Percentiles rank a stretch among this genome's conserved stretches.
These are phyloP conservation scores for Platycheirus albimanus DNA, from an alignment of 2,888 invertebrate genomes.

Conservation along the genomic window DNA sequence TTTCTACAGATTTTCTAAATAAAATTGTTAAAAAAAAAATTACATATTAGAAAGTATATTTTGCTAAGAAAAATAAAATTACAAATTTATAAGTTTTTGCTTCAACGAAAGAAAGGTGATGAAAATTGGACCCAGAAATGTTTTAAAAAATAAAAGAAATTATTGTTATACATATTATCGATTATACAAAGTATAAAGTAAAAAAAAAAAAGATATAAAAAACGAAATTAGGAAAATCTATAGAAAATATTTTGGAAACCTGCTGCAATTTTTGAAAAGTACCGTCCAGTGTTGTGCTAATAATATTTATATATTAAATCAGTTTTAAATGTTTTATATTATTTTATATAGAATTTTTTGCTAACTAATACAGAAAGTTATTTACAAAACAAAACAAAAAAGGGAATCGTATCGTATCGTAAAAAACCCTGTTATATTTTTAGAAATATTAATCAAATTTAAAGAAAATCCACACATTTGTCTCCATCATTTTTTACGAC, in stretches of 20 bases:
- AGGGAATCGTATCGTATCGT: constrained; percentile 52
- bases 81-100: constrained; percentile 36
- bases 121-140: constrained; percentile 27
- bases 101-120: constrained; percentile 67
- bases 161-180: constrained; percentile 50
- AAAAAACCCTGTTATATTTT: constrained; percentile 23
- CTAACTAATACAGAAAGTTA: constrained; percentile 1
- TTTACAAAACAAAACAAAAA: constrained; percentile 35
- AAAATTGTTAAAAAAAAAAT: constrained; percentile 37
- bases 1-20: constrained; percentile 63
- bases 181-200: constrained; percentile 16
- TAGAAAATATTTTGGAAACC: constrained; percentile 66
- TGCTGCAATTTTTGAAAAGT: constrained; percentile 43
- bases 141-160: constrained; percentile 23
- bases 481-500: constrained; percentile 30
- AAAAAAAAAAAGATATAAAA: too few species aligned
- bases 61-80: constrained; percentile 45
- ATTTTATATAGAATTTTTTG: constrained; percentile 24
- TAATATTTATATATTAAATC: constrained; percentile 42
- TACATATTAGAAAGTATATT: constrained; percentile 43
- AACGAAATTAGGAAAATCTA: constrained; percentile 62
- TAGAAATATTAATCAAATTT: constrained; percentile 10
- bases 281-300: constrained; percentile 67
- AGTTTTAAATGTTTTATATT: constrained; percentile 12
- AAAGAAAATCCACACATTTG: constrained; percentile 53